phyloP scores from a whole-genome alignment of 1,140 invertebrate genomes.

The Drosophila repleta region DNA sequence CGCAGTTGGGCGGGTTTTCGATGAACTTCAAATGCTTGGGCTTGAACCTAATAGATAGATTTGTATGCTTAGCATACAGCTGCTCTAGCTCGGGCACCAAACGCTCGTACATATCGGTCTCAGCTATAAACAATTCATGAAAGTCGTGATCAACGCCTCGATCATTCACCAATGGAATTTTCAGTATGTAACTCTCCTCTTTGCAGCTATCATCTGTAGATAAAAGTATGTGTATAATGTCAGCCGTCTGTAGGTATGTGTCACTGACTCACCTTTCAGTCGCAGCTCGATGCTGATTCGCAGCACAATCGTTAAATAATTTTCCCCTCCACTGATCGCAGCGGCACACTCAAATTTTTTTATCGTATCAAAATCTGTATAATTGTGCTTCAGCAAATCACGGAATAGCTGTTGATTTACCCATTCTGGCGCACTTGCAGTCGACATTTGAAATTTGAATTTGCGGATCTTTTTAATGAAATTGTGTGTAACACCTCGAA shows the following conservation, averaged over 20 bases:
- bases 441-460: constrained; percentile 35
- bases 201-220: constrained; percentile 47
- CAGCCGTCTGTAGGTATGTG: neutral
- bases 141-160: constrained; percentile 56
- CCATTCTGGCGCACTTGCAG: constrained; percentile 72
- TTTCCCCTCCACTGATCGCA: constrained; percentile 65
- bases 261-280: constrained; percentile 54
- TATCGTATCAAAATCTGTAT: constrained; percentile 68
- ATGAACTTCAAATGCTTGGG: constrained; percentile 53
- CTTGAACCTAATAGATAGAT: constrained; percentile 50
- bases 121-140: constrained; percentile 50
- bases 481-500: constrained; percentile 11
- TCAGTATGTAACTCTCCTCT: constrained; percentile 60
- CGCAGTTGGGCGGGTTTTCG: constrained; percentile 37
- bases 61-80: constrained; percentile 57
- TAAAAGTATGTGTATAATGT: neutral
- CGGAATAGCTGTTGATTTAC: constrained; percentile 83
- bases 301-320: constrained; percentile 69
- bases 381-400: constrained; percentile 74
- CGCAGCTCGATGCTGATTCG: constrained; percentile 56
- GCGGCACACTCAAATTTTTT: constrained; percentile 43
- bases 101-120: constrained; percentile 63
- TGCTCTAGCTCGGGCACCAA: constrained; percentile 62
- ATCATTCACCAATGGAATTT: constrained; percentile 60
- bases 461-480: neutral